phyloP scores from a whole-genome alignment of 2,113 vertebrate species.

The Pipra filicauda region DNA sequence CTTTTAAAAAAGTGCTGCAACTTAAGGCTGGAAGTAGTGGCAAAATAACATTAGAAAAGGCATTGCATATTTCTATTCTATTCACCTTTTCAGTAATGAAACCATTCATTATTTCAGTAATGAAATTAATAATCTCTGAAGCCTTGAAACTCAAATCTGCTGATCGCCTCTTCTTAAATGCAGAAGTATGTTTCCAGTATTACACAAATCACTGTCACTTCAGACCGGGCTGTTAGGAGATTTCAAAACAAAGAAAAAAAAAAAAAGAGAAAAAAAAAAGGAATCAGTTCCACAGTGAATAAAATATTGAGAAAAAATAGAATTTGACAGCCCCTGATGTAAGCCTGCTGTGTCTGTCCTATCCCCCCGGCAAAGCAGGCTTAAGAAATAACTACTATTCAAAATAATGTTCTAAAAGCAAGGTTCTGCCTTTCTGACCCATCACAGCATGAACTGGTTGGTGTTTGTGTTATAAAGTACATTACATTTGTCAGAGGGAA shows the following conservation, averaged over 20 bases:
- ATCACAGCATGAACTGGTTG: neutral
- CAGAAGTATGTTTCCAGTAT: neutral
- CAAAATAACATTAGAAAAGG: neutral
- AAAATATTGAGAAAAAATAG: neutral
- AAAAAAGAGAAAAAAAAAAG: neutral
- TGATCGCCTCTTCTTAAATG: constrained; percentile 23
- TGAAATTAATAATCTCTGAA: neutral
- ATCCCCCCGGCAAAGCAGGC: neutral
- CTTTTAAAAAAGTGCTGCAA: neutral
- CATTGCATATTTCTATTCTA: neutral
- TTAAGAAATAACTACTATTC: neutral
- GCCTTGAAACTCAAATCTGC: neutral
- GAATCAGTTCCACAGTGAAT: neutral
- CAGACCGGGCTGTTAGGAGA: neutral
- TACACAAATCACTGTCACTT: neutral
- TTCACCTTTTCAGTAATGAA: neutral
- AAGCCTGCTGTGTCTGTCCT: neutral
- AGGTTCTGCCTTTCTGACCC: neutral
- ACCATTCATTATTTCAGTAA: neutral
- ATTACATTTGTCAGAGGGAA: neutral
- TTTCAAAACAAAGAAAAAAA: neutral
- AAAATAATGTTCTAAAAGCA: neutral
- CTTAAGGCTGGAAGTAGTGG: neutral
- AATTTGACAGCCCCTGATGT: neutral
- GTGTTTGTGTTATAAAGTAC: neutral